Evolutionary conservation across 2,113 vertebrate species (phyloP).

Genomic region (Protobothrops flavoviridis): DNA sequence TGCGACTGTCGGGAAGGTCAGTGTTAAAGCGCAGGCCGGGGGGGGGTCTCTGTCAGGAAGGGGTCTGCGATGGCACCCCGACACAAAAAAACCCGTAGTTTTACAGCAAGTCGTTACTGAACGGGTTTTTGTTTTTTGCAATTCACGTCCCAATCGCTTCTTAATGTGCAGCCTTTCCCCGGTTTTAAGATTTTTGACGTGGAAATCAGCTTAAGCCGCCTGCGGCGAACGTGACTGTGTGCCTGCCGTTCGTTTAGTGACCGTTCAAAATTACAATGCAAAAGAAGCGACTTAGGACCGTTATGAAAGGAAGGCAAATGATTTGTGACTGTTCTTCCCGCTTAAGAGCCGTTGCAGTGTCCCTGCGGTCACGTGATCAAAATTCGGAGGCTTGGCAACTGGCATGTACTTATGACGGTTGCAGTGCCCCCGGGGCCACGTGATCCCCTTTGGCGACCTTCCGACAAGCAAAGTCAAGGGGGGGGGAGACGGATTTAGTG

Average conservation of each 20-base stretch:
- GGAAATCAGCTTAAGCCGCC: not conserved
- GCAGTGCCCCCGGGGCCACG: no score
- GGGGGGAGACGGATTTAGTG: no score
- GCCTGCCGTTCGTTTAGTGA: not conserved
- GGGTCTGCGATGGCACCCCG: not conserved
- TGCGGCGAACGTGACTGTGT: no score
- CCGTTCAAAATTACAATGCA: fast-evolving
- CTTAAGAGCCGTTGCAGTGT: not conserved
- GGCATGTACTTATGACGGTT: no score
- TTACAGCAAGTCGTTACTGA: not conserved
- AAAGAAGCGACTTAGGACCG: fast-evolving
- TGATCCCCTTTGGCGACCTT: no score
- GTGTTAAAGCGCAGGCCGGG: not conserved
- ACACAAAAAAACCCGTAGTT: not conserved
- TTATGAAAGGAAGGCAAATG: no score
- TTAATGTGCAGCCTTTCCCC: not conserved
- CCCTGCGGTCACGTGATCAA: no score
- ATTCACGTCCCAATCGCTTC: not conserved
- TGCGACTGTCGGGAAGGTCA: not conserved
- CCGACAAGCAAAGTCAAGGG: no score
- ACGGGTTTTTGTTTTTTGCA: not conserved
- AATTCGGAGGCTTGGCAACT: not conserved
- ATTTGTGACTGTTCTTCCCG: not conserved
- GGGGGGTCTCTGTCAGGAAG: not conserved
- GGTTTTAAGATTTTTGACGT: not conserved